phyloP scores from a whole-genome alignment of 2,113 vertebrate species.

The Sylvia atricapilla region DNA sequence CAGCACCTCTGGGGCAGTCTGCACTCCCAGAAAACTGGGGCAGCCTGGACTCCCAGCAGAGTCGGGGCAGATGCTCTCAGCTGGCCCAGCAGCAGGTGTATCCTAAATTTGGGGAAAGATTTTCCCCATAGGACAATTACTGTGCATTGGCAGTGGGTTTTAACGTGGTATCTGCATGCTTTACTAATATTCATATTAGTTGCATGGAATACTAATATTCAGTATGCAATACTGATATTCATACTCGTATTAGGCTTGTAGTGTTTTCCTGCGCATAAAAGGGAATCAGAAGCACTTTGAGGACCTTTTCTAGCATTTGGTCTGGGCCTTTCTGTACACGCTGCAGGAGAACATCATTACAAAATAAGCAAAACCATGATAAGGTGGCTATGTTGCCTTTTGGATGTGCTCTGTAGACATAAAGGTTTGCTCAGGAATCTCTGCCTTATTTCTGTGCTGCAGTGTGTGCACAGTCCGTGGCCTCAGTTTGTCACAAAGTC shows the following conservation, averaged over 20 bases:
- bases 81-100: not conserved
- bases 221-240: too few species aligned
- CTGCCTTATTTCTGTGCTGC: not conserved
- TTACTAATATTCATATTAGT: not conserved
- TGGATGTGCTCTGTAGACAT: not conserved
- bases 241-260: not conserved
- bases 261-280: not conserved
- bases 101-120: not conserved
- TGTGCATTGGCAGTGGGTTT: not conserved
- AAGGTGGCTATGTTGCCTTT: not conserved
- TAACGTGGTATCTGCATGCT: not conserved
- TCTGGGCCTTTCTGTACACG: not conserved
- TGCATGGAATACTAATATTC: too few species aligned
- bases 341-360: not conserved
- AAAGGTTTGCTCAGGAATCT: not conserved
- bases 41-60: too few species aligned
- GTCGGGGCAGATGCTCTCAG: not conserved
- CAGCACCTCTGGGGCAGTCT: not conserved
- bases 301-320: not conserved
- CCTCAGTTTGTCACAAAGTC: not conserved
- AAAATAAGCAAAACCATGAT: not conserved
- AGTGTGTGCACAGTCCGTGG: accelerated
- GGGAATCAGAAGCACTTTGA: not conserved
- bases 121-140: not conserved
- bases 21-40: too few species aligned